Base-by-base conservation (phyloP, 2,113 vertebrate species). In the Blennius ocellaris region DNA sequence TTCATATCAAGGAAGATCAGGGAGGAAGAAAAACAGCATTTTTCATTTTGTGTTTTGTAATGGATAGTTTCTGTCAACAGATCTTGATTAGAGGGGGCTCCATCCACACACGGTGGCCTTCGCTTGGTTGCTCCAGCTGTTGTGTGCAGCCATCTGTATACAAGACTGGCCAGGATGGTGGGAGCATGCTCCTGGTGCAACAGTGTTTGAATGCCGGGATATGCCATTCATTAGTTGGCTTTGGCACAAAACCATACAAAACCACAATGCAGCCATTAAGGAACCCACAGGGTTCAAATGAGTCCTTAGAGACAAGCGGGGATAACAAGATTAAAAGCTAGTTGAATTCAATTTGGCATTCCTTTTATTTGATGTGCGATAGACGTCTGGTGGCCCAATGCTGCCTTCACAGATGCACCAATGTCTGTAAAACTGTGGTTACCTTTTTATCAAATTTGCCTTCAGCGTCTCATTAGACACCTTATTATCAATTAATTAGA, bases 91-190 rank as follows among this genome's bases (percentile, higher is more conserved):
- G 57, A 54, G 12, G 21, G 54, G 53, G 49, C 73, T 40, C 21
- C 21, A 30, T 30, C 21, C 41, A 58, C 53, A 60, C 64, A 60
- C 38, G n/a, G 40, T 41, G 59, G 49, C 37, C 52, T 64, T 47
- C 5, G 6, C 16, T 75, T 53, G 45, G 49, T 52, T 71, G 52
- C 38, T 60, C 39, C 37, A 47, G 21, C 9, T 11, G 15, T 55
- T 73, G 58, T 78, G 50, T 54, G 16, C 7, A 30, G 47, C 60
- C 69, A 82, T 86, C 60, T 84, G 59, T 83, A 58, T 45, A 48
- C 70, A 66, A 37, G 73, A 47, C 53, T 45, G 67, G 59, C 49
- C 66, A 72, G 55, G 51, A 38, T 68, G 52, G 43, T 64, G 9
- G 41, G 17, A 48, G 64, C 40, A 60, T 45, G 21, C 21, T 4